A percentile compares a stretch with the other conserved stretches of the same genome.
phyloP scores from a whole-genome alignment of 1,140 invertebrate species.

The Myzus persicae region DNA sequence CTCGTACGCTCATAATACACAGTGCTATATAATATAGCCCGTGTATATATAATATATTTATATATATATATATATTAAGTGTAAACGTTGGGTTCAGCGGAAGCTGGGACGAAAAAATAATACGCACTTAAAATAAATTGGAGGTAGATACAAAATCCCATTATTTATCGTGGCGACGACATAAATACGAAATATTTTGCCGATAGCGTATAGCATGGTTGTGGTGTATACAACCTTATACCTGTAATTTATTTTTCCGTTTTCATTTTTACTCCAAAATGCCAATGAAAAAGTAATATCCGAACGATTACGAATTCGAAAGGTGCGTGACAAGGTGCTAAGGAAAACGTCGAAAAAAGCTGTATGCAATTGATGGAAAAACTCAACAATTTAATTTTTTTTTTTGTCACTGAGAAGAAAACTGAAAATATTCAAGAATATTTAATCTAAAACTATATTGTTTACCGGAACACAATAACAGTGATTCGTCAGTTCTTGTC shows the following conservation, averaged over 20 bases:
- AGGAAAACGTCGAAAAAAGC: background rate
- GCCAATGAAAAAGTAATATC: background rate
- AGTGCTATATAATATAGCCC: background rate
- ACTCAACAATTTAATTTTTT: background rate
- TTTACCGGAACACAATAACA: too few species aligned
- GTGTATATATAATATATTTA: background rate
- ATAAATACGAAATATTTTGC: constrained; percentile 21
- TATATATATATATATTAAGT: background rate
- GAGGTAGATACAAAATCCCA: background rate
- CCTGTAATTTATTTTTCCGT: background rate
- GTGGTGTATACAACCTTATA: background rate
- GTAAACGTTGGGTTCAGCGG: background rate
- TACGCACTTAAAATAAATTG: constrained; percentile 40
- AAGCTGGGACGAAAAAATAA: background rate
- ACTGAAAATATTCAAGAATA: background rate
- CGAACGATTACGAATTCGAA: background rate
- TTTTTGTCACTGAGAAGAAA: background rate
- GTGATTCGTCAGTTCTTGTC: too few species aligned
- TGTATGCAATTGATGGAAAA: background rate
- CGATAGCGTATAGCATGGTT: background rate
- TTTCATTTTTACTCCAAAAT: background rate
- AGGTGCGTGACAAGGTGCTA: background rate
- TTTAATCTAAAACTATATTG: background rate
- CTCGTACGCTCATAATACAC: constrained; percentile 11
- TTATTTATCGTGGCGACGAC: constrained; percentile 28